Evolutionary conservation across 2,888 invertebrate species (phyloP), one percentile per base, ranked within the genome.

Genomic region (Tachina fera): DNA sequence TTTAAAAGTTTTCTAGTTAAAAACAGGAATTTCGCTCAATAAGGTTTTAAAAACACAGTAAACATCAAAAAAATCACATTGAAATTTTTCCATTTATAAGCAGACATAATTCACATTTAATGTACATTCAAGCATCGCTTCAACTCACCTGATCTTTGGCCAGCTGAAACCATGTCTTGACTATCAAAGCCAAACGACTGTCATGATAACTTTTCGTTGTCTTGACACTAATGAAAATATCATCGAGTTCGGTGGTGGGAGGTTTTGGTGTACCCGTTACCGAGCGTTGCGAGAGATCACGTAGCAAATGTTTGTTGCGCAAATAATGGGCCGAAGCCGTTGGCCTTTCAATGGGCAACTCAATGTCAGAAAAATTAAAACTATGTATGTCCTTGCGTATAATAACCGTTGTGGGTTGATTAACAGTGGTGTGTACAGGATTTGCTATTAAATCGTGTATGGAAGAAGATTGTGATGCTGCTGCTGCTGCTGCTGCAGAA

Each of bases 171-270:
- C 99, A 99, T 85, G 99, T 99, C 93, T 96, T 96, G 92, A 98
- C 94, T 90, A 99, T 96, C 87, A 97, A 95, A 76, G 96, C 96
- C 90, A 99, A 93, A 89, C 99, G 95, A 72, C 96, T 95, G 88
- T 95, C 94, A 92, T 98, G 98, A 93, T 97, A 98, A 93, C 96
- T 95, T 92, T 96, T 95, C 79, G 98, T 97, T 87, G 98, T 98
- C 94, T 99, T 99, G 78, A 99, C 98, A 94, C 97, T 97, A 92
- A 98, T 97, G 93, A 98, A 98, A 90, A 98, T 95, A 93, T 98
- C 98, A 93, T 96, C 95, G 89, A 97, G 93, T 89, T 95, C 95
- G 88, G 96, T 96, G 87, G 95, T 95, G 85, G 94, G 94, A 83
- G 95, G 95, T 89, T 94, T 92, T 47, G 93, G 93, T 88, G 93